Conservation (phyloP, 37 sponge, comb jelly and placozoan genomes). For the Cliona cf. orientalis region DNA sequence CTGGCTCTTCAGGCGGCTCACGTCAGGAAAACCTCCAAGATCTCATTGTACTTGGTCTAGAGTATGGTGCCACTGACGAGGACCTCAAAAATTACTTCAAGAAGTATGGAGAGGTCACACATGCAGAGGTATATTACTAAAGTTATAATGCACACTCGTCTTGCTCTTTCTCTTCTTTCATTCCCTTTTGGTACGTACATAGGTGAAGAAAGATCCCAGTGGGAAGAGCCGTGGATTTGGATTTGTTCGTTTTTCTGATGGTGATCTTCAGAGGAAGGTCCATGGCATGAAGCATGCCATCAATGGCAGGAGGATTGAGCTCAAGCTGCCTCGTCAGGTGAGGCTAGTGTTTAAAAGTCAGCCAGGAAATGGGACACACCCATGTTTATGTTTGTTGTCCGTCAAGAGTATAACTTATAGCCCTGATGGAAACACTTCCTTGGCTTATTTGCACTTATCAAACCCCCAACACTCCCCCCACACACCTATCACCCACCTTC, state of each 20-base stretch:
- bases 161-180: not conserved
- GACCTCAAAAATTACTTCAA: slow-evolving; percentile 78
- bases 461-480: too few relatives aligned
- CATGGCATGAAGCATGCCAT: slow-evolving; percentile 58
- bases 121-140: slow-evolving; percentile 48
- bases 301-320: slow-evolving; percentile 73
- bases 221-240: slow-evolving; percentile 84
- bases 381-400: too few relatives aligned
- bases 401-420: too few relatives aligned
- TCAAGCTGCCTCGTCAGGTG: slow-evolving; percentile 64
- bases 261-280: slow-evolving; percentile 51
- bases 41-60: slow-evolving; percentile 76
- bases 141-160: not conserved
- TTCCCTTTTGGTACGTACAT: not conserved
- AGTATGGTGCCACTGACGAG: slow-evolving; percentile 59
- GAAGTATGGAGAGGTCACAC: slow-evolving; percentile 81
- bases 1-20: too few relatives aligned
- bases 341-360: too few relatives aligned
- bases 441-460: too few relatives aligned
- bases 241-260: slow-evolving; percentile 73
- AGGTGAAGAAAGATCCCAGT: slow-evolving; percentile 74
- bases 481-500: too few relatives aligned
- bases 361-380: too few relatives aligned
- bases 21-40: slow-evolving; percentile 49
- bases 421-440: too few relatives aligned